Evolutionary conservation across 92 coral and sea anemone species (phyloP).

Genomic region (Anthopleura xanthogrammica): DNA sequence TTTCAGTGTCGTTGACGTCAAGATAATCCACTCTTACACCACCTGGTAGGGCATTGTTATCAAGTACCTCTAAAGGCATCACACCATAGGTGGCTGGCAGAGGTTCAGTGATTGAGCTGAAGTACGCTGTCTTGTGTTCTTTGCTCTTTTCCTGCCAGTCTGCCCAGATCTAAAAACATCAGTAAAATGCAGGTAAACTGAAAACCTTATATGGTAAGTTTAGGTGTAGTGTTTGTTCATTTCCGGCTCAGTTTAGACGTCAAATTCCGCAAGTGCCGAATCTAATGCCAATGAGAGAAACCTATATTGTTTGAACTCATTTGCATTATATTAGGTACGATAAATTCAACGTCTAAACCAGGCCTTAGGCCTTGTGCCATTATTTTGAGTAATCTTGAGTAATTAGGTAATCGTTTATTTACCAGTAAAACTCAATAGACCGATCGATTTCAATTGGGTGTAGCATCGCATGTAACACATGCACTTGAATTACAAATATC

Average conservation of each 20-base stretch:
- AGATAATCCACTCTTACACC: constrained; percentile 19
- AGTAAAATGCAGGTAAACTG: neutral
- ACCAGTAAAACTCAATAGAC: too few relatives aligned
- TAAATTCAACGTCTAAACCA: too few relatives aligned
- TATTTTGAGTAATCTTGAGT: too few relatives aligned
- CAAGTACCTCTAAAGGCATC: constrained; percentile 11
- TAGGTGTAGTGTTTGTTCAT: too few relatives aligned
- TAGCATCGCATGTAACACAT: too few relatives aligned
- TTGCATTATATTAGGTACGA: too few relatives aligned
- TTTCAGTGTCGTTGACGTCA: constrained; percentile 26
- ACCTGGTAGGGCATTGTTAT: constrained; percentile 18
- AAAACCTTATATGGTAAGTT: neutral
- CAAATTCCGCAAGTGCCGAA: too few relatives aligned
- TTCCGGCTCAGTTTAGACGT: neutral
- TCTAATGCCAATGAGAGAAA: too few relatives aligned
- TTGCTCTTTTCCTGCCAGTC: constrained; percentile 78
- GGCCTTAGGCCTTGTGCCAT: neutral
- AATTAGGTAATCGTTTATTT: too few relatives aligned
- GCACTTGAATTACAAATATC: too few relatives aligned
- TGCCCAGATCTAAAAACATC: constrained; percentile 45
- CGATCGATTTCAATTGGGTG: too few relatives aligned
- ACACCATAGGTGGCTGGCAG: constrained; percentile 56
- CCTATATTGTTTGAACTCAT: too few relatives aligned
- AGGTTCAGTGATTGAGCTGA: constrained; percentile 17
- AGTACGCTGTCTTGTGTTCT: constrained; percentile 44